These are phyloP conservation scores for Trachops cirrhosus DNA, from an alignment of 2,797 vertebrate genomes.

Conservation along the genomic window DNA sequence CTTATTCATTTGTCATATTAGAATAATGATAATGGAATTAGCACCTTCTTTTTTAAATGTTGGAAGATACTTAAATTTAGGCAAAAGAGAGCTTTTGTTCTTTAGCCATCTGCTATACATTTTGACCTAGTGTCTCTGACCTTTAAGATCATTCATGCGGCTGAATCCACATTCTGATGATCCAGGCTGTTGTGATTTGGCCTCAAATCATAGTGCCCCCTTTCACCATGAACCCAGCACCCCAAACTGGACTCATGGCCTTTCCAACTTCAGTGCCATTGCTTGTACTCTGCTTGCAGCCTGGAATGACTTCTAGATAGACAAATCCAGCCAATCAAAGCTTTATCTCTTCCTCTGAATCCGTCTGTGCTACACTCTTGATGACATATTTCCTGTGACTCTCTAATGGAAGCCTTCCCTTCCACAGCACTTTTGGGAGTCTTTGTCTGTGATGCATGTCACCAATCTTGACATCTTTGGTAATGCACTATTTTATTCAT, in stretches of 20 bases:
- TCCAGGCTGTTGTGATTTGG: not conserved
- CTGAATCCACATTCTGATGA: not conserved
- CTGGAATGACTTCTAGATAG: not conserved
- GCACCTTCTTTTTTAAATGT: not conserved
- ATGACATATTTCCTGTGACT: not conserved
- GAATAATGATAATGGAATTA: slow-evolving; percentile 22
- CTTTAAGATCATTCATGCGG: not conserved
- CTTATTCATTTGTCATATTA: not conserved
- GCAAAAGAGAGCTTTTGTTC: not conserved
- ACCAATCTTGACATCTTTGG: not conserved
- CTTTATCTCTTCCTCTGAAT: not conserved
- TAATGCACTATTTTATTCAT: not conserved
- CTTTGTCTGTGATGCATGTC: not conserved
- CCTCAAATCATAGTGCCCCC: not conserved
- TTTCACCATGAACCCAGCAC: not conserved
- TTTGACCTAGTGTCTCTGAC: not conserved
- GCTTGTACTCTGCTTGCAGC: not conserved
- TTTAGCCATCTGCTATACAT: not conserved
- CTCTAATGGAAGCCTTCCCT: not conserved
- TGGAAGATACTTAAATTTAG: not conserved
- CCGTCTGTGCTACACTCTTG: not conserved
- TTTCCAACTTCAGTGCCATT: not conserved
- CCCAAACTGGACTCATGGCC: not conserved
- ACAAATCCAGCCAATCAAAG: not conserved
- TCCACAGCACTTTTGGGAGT: not conserved